phyloP scores from a whole-genome alignment of 2,797 vertebrate genomes.

The Phaenicophaeus curvirostris region DNA sequence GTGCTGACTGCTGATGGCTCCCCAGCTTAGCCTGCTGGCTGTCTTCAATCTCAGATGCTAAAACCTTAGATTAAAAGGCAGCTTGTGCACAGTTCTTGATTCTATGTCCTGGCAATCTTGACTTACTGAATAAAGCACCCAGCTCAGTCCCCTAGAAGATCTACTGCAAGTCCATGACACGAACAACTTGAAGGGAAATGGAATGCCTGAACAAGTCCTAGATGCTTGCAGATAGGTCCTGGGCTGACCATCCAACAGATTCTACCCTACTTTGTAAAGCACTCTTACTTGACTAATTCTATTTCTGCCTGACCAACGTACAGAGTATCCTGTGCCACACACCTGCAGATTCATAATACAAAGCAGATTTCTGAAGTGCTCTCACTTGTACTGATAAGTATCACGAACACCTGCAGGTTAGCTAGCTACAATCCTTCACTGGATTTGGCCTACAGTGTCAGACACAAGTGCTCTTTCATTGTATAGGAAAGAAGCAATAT shows the following conservation, averaged over 20 bases:
- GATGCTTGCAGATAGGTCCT: background rate
- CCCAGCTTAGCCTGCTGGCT: background rate
- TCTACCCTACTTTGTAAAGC: background rate
- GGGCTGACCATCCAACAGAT: background rate
- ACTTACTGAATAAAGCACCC: background rate
- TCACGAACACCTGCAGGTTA: background rate
- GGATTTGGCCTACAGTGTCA: background rate
- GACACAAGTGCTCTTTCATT: background rate
- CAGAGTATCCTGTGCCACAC: background rate
- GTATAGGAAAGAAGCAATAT: background rate
- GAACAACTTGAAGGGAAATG: background rate
- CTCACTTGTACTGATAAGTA: accelerated
- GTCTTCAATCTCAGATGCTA: background rate
- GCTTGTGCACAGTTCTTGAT: background rate
- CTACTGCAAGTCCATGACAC: background rate
- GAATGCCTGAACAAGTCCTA: background rate
- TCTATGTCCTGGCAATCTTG: background rate
- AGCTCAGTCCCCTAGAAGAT: background rate
- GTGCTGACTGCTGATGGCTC: background rate
- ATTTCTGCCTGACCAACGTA: background rate
- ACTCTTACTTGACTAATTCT: background rate
- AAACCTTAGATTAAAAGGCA: background rate
- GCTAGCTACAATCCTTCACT: background rate
- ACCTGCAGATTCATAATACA: background rate
- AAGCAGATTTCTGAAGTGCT: background rate